Evolutionary conservation across 2,888 invertebrate genomes (phyloP).

Genomic region (Myathropa florea): DNA sequence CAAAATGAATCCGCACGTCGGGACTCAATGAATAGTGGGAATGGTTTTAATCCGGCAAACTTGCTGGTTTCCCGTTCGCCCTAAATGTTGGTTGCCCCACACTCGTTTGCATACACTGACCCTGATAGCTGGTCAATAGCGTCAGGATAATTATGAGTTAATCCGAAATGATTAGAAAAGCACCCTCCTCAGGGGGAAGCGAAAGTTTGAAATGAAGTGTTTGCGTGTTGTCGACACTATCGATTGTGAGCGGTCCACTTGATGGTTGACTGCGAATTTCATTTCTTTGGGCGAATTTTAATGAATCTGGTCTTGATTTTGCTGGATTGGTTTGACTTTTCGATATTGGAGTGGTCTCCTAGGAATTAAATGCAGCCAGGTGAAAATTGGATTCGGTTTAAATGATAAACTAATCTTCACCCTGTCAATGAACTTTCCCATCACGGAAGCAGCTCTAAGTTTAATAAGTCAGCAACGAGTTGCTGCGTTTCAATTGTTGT

Average conservation of each 20-base stretch:
- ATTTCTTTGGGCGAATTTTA: no score
- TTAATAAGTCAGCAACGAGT: no score
- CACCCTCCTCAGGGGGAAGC: background rate
- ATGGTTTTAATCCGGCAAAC: constrained; percentile 50
- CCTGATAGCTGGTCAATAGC: constrained; percentile 35
- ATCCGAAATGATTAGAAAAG: constrained; percentile 37
- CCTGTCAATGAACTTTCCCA: no score
- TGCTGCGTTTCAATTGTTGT: no score
- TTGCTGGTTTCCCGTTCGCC: background rate
- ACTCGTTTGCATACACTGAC: constrained; percentile 49
- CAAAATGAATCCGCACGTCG: constrained; percentile 51
- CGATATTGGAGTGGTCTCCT: no score
- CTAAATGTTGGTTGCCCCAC: background rate
- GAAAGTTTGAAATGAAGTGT: constrained; percentile 10
- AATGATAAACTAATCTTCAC: no score
- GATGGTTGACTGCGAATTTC: background rate
- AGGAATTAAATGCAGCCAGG: no score
- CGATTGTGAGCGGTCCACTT: background rate
- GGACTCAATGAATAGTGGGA: constrained; percentile 64
- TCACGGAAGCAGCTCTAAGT: no score
- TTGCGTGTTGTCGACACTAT: background rate
- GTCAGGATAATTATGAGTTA: constrained; percentile 51
- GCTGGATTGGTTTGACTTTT: no score
- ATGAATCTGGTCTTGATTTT: no score
- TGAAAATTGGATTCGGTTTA: no score